Conservation (phyloP, 2,888 invertebrate species). For the Eretmocerus hayati region DNA sequence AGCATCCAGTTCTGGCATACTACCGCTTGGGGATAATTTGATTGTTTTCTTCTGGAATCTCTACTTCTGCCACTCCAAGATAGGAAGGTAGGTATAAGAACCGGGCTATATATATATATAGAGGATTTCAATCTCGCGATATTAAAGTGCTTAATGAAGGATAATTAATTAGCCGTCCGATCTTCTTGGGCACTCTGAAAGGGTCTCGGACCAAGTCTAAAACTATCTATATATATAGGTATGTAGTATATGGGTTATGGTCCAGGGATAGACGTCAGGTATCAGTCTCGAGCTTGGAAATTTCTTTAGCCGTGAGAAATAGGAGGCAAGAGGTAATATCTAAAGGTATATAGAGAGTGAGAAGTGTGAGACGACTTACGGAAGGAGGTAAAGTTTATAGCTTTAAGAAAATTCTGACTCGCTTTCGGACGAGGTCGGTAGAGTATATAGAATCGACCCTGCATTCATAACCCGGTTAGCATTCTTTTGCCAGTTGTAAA, state of each 20-base stretch:
- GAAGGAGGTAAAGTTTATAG: slow-evolving; percentile 26
- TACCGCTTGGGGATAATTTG: not conserved
- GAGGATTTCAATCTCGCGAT: slow-evolving; percentile 35
- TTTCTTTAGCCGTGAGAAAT: slow-evolving; percentile 38
- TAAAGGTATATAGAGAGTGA: slow-evolving; percentile 6
- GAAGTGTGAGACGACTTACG: no score
- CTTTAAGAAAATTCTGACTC: slow-evolving; percentile 10
- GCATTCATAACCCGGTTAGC: slow-evolving; percentile 28
- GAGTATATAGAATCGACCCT: slow-evolving; percentile 14
- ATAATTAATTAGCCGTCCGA: slow-evolving; percentile 33
- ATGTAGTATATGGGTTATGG: no score
- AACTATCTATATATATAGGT: no score
- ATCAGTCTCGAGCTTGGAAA: slow-evolving; percentile 25
- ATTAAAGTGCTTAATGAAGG: slow-evolving; percentile 37
- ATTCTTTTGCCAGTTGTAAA: slow-evolving; percentile 8
- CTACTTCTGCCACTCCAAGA: not conserved
- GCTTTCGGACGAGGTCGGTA: slow-evolving; percentile 10
- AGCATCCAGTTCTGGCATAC: slow-evolving; percentile 3
- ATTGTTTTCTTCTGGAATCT: slow-evolving; percentile 8
- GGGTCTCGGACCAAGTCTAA: no score
- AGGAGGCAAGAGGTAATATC: slow-evolving; percentile 23
- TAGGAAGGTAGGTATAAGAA: not conserved
- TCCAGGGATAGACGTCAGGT: no score
- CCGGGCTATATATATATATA: no score
- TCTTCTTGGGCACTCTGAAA: slow-evolving; percentile 5